phyloP scores from a whole-genome alignment of 2,888 invertebrate species.

The Polyommatus iphigenia region DNA sequence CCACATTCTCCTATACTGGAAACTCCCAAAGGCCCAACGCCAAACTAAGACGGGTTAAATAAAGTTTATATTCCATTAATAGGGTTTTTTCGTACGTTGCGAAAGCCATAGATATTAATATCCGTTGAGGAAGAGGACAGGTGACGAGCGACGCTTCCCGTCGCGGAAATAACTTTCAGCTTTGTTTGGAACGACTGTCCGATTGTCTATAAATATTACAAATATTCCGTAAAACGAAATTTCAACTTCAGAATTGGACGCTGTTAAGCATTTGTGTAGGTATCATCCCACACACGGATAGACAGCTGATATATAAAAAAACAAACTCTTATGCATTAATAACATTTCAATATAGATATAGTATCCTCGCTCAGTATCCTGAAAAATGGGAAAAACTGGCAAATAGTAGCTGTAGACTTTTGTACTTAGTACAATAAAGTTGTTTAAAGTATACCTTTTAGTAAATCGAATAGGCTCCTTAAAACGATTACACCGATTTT shows the following conservation, averaged over 20 bases:
- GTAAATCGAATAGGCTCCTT: neutral
- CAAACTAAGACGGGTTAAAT: neutral
- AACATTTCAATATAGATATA: too few relatives aligned
- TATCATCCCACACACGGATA: too few relatives aligned
- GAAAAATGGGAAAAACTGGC: neutral
- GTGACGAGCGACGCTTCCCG: constrained; percentile 21
- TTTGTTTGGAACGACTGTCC: constrained; percentile 6
- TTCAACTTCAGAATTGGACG: neutral
- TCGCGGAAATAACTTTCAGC: constrained; percentile 23
- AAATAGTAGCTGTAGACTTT: too few relatives aligned
- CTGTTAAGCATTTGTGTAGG: too few relatives aligned
- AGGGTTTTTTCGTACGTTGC: neutral
- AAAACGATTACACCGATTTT: neutral
- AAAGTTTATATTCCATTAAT: neutral
- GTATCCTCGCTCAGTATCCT: too few relatives aligned
- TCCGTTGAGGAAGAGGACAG: constrained; percentile 22
- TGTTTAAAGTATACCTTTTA: neutral
- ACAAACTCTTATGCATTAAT: too few relatives aligned
- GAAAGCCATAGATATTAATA: constrained; percentile 23
- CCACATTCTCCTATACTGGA: too few relatives aligned
- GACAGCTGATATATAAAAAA: too few relatives aligned
- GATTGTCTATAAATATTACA: constrained; percentile 25
- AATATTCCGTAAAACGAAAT: neutral
- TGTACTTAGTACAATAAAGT: neutral
- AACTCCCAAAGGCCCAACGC: too few relatives aligned